Conservation (phyloP, 2,113 vertebrate species). For the Cryptomyrus ogoouensis region DNA sequence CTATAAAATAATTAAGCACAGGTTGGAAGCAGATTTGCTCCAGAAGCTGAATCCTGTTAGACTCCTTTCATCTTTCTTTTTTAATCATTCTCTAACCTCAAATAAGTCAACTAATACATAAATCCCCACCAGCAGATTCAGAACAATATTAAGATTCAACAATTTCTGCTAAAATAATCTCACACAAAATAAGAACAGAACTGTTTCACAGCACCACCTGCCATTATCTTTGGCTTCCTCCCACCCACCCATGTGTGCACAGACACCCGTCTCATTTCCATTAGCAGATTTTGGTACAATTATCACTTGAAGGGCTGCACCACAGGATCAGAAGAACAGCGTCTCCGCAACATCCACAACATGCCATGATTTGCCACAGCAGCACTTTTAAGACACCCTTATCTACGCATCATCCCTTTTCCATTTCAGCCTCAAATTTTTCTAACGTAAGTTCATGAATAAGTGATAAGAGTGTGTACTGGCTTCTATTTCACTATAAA, state of each 20-base stretch:
- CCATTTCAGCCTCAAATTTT: constrained; percentile 42
- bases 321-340: background rate
- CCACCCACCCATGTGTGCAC: background rate
- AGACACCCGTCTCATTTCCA: background rate
- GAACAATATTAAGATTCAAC: background rate
- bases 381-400: background rate
- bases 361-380: background rate
- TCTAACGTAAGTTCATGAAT: constrained; percentile 52
- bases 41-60: background rate
- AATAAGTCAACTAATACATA: background rate
- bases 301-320: constrained; percentile 9
- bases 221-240: background rate
- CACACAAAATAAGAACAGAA: background rate
- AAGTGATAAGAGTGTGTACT: constrained; percentile 51
- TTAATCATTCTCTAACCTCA: background rate
- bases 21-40: background rate
- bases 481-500: constrained; percentile 53
- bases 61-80: background rate
- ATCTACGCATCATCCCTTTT: constrained; percentile 11
- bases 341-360: background rate
- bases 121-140: background rate
- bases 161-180: background rate
- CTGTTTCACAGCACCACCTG: background rate
- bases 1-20: background rate
- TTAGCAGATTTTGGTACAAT: background rate